These are phyloP conservation scores for Nasonia vitripennis DNA, from an alignment of 1,140 invertebrate species.

Conservation along the genomic window DNA sequence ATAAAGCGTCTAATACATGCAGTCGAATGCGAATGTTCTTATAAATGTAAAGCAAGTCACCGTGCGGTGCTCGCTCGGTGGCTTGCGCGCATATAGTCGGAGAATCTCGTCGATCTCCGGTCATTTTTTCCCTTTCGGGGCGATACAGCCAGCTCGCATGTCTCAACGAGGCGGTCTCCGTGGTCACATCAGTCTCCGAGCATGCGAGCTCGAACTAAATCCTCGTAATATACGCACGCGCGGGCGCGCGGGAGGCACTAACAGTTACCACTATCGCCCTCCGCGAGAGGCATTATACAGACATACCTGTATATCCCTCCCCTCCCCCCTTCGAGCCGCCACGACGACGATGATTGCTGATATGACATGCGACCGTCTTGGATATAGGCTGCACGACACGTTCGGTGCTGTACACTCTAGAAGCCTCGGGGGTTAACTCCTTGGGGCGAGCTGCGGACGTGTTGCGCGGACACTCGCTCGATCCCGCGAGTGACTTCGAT, in stretches of 20 bases:
- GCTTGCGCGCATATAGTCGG: conserved; percentile 20
- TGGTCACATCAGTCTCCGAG: conserved; percentile 75
- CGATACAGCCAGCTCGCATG: conserved; percentile 64
- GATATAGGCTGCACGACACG: conserved; percentile 70
- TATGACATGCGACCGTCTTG: conserved; percentile 75
- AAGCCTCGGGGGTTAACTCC: no score
- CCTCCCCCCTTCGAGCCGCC: not conserved
- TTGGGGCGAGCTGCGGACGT: no score
- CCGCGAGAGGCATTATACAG: conserved; percentile 65
- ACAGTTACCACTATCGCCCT: conserved; percentile 65
- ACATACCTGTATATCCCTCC: conserved; percentile 71
- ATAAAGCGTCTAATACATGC: not conserved
- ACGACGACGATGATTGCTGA: conserved; percentile 71
- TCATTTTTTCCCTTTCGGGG: conserved; percentile 52
- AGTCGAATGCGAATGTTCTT: not conserved
- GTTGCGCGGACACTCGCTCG: no score
- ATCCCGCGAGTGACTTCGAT: no score
- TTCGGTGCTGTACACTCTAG: not conserved
- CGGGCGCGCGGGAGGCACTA: conserved; percentile 49
- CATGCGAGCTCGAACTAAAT: conserved; percentile 72
- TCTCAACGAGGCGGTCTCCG: conserved; percentile 74
- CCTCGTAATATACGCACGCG: conserved; percentile 68
- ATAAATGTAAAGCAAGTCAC: conserved; percentile 41
- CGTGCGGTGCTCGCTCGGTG: not conserved
- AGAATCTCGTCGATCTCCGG: conserved; percentile 54